phyloP scores from a whole-genome alignment of 2,888 invertebrate species.

The Schizotus pectinicornis region DNA sequence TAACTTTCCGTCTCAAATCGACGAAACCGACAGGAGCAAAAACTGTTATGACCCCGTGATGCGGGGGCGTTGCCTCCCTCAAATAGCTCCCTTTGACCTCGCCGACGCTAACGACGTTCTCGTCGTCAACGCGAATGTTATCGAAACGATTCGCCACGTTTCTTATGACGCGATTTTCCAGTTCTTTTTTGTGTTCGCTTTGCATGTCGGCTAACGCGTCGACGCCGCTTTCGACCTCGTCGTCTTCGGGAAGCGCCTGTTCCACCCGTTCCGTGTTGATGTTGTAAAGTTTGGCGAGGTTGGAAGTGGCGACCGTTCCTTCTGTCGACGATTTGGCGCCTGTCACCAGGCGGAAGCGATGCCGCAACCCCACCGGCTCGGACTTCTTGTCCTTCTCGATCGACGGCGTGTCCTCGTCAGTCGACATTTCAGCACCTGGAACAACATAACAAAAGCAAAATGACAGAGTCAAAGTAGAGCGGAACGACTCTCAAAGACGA shows the following conservation, averaged over 20 bases:
- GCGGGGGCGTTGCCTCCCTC: slow-evolving; percentile 28
- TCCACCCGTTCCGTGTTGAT: slow-evolving; percentile 50
- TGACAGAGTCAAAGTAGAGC: too few relatives aligned
- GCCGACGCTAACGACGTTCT: slow-evolving; percentile 41
- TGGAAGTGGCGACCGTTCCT: slow-evolving; percentile 43
- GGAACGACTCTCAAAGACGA: too few relatives aligned
- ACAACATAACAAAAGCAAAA: slow-evolving; percentile 21
- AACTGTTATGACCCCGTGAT: slow-evolving; percentile 38
- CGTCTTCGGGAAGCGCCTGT: slow-evolving; percentile 44
- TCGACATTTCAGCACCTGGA: slow-evolving; percentile 59
- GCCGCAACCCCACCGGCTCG: slow-evolving; percentile 36
- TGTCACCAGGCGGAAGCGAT: slow-evolving; percentile 41
- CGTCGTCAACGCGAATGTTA: slow-evolving; percentile 44
- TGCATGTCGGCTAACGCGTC: slow-evolving; percentile 45
- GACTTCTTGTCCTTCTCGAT: slow-evolving; percentile 46
- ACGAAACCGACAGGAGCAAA: slow-evolving; percentile 54
- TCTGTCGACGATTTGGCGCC: slow-evolving; percentile 32
- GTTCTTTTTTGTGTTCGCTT: slow-evolving; percentile 1
- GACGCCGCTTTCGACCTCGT: slow-evolving; percentile 51
- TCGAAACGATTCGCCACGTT: slow-evolving; percentile 39
- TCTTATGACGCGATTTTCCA: slow-evolving; percentile 35
- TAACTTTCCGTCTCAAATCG: slow-evolving; percentile 43
- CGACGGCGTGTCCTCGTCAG: slow-evolving; percentile 56
- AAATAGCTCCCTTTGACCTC: slow-evolving; percentile 43
- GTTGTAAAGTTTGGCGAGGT: slow-evolving; percentile 50